phyloP scores from a whole-genome alignment of 2,797 vertebrate genomes.

The Dryobates pubescens region DNA sequence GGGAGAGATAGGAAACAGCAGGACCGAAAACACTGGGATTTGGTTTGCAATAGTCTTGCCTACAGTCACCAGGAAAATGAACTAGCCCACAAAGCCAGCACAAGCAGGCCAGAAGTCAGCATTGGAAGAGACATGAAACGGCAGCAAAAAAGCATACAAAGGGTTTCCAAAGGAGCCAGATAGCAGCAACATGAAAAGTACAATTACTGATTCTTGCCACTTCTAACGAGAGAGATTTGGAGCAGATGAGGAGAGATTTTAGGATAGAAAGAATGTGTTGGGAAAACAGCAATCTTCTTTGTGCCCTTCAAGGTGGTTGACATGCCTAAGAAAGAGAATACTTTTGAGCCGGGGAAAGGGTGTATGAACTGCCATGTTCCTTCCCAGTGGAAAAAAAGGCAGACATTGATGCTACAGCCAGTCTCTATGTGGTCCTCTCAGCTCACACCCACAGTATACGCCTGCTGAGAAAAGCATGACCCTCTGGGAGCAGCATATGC shows the following conservation, averaged over 20 bases:
- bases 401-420: neutral
- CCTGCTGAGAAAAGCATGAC: neutral
- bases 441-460: neutral
- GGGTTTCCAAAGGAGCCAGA: neutral
- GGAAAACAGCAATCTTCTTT: neutral
- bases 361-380: fast-evolving
- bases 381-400: neutral
- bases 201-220: neutral
- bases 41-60: neutral
- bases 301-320: neutral
- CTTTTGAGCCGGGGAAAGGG: neutral
- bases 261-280: neutral
- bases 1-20: neutral
- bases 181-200: neutral
- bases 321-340: neutral
- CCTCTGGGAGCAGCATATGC: neutral
- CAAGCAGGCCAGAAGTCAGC: neutral
- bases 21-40: neutral
- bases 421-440: neutral
- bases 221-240: neutral
- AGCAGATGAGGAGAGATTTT: neutral
- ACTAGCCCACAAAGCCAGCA: neutral
- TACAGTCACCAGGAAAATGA: neutral
- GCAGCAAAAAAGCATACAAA: neutral
- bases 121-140: neutral